Evolutionary conservation across 2,888 invertebrate species (phyloP), one percentile per base, ranked within the genome.

Genomic region (Microctonus aethiopoides): DNA sequence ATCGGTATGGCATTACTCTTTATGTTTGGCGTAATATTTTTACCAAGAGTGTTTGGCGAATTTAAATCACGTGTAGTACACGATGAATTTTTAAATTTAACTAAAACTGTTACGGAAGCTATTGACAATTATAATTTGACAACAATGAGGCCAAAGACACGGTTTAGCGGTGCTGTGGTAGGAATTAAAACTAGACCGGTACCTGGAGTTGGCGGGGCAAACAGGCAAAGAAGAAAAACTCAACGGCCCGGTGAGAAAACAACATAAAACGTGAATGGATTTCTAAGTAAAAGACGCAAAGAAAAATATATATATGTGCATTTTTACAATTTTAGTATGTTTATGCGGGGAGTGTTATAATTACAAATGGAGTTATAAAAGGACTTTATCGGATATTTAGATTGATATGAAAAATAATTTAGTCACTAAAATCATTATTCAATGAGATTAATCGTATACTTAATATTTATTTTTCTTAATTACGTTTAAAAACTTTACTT

Each of bases 1-100:
- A 85, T 89, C 62, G 89, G 89, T 11, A 88, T 89, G 87, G 89
- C 90, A 0, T 83, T 89, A 20, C 86, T 89, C 82, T 89, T 89
- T 75, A 87, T 89, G 71, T 79, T 89, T 65, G 88, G 89, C 0
- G 86, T 89, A 57, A 75, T 90, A 5, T 84, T 89, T 68, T 76
- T 89, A 41, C 90, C 90, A 1, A 88, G 88, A 76, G 82, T 89
- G 62, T 52, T 72, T 39, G 84, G 85, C 7, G 76, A 77, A 6
- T 77, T 79, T 16, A 70, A 72, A 39, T 75, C 77, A 9, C 79
- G 83, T 10, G 63, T 65, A 11, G 74, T 72, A 32, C 75, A 80
- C 7, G 79, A 82, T 34, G 79, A 81, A 36, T 77, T 78, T 41
- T 64, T 79, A 13, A 70, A 77, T 62, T 68, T 83, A 1, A 78